Evolutionary conservation across 2,113 vertebrate species (phyloP).

Genomic region (Crotalus tigris): DNA sequence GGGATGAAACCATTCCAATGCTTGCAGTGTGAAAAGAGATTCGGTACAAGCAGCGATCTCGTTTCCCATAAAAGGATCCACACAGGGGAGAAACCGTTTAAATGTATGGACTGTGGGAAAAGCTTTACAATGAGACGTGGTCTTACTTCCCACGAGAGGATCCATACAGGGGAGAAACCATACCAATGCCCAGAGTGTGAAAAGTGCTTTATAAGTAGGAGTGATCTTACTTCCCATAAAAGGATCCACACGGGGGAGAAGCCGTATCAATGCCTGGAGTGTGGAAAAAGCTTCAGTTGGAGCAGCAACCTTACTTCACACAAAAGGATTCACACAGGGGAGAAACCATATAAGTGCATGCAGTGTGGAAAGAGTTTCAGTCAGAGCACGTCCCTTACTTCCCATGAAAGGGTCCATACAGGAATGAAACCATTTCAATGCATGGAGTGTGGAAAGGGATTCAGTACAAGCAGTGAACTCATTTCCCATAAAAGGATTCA

Average conservation of each 20-base stretch:
- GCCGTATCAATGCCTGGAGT: not conserved
- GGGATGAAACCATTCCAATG: not conserved
- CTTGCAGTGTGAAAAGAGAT: not conserved
- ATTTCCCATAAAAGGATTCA: not conserved
- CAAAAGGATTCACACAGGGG: not conserved
- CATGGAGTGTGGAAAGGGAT: not conserved
- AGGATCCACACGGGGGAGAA: not conserved
- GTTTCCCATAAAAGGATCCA: not conserved
- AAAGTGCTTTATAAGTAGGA: not conserved
- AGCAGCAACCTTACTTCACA: not conserved
- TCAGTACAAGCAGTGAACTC: not conserved
- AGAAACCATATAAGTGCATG: not conserved
- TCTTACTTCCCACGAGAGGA: not conserved
- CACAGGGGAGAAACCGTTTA: not conserved
- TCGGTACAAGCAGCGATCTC: not conserved
- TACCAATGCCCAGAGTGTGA: not conserved
- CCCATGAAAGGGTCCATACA: not conserved
- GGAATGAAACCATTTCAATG: not conserved
- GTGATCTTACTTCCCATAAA: not conserved
- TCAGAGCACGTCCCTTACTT: not conserved
- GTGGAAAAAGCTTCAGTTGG: not conserved
- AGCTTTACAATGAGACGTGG: not conserved
- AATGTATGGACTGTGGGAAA: not conserved
- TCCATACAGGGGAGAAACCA: not conserved
- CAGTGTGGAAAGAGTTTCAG: not conserved